Conservation (phyloP, 2,113 vertebrate genomes). For the Strix aluco region DNA sequence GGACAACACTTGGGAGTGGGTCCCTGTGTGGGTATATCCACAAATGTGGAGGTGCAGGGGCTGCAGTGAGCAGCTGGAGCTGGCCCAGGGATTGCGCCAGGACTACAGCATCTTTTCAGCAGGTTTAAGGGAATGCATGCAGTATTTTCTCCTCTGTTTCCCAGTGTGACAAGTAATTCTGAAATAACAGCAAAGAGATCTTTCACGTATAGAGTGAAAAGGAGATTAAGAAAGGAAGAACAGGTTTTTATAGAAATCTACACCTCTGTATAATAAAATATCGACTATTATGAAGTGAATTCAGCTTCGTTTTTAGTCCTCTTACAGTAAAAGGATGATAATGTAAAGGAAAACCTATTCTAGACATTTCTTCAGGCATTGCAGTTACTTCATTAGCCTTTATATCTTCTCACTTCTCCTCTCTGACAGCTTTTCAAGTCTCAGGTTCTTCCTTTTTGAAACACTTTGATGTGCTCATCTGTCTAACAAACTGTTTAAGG, state of each 20-base stretch:
- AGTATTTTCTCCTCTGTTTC: neutral
- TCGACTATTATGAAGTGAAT: neutral
- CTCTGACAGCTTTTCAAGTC: constrained; percentile 15
- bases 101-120: neutral
- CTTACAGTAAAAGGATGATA: neutral
- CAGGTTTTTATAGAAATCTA: neutral
- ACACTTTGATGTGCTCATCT: constrained; percentile 30
- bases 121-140: neutral
- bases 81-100: neutral
- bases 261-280: neutral
- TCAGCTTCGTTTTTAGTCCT: neutral
- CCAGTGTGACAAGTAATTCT: neutral
- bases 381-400: constrained; percentile 31
- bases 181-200: neutral
- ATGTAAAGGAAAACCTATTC: neutral
- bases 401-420: constrained; percentile 1
- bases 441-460: neutral
- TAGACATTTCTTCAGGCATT: neutral
- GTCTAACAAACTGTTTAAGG: constrained; percentile 23
- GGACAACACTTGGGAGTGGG: fast-evolving
- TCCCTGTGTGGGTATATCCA: too few species aligned
- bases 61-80: neutral
- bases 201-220: neutral
- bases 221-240: neutral
- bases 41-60: neutral